Conservation (phyloP, 2,888 invertebrate genomes). For the Aleiodes leptofemur region DNA sequence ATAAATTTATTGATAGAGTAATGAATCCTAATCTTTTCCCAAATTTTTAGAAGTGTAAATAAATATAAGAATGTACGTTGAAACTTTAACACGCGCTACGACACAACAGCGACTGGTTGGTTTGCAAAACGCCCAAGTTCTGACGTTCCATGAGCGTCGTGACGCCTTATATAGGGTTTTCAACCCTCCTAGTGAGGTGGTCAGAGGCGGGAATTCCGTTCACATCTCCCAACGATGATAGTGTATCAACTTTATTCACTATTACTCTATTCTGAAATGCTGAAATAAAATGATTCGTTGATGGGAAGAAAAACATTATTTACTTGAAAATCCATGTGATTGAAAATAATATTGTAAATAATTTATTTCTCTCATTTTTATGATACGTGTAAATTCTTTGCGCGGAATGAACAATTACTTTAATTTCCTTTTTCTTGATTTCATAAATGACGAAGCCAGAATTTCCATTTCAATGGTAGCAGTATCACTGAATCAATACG, state of each 20-base stretch:
- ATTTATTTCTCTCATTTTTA: no score
- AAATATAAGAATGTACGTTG: neutral
- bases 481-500: no score
- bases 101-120: slow-evolving; percentile 40
- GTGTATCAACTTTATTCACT: neutral
- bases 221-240: slow-evolving; percentile 4
- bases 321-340: no score
- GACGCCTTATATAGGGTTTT: slow-evolving; percentile 58
- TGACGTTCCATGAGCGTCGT: slow-evolving; percentile 54
- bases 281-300: neutral
- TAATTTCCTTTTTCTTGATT: no score
- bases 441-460: no score
- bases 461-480: no score
- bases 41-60: neutral
- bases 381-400: no score
- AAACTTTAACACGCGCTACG: slow-evolving; percentile 23
- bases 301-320: no score
- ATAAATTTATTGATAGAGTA: neutral
- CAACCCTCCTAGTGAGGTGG: slow-evolving; percentile 46
- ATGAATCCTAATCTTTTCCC: no score
- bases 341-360: no score
- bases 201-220: slow-evolving; percentile 13
- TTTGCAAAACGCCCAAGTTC: slow-evolving; percentile 54
- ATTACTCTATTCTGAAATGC: neutral
- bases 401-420: no score